Evolutionary conservation across 2,888 invertebrate species (phyloP).

Genomic region (Stenodema calcarata): DNA sequence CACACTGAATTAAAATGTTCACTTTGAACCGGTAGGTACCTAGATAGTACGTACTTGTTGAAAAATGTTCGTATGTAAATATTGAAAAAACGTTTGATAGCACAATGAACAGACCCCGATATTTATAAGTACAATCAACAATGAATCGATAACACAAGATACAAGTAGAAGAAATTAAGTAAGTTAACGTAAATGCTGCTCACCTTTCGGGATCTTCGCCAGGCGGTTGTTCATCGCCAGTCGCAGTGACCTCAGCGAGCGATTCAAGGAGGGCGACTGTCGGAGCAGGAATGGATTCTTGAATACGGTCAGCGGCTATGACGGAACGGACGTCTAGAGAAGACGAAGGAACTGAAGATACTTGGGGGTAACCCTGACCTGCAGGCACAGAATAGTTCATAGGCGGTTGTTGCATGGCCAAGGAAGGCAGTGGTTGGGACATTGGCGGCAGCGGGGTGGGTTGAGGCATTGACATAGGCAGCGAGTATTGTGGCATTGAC

Average conservation of each 20-base stretch:
- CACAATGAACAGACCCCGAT: too few relatives aligned
- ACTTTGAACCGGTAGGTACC: too few relatives aligned
- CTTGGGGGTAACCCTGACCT: conserved; percentile 34
- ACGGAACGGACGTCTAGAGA: conserved; percentile 40
- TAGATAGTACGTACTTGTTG: too few relatives aligned
- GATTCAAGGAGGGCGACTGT: conserved; percentile 61
- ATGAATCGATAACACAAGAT: too few relatives aligned
- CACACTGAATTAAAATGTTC: too few relatives aligned
- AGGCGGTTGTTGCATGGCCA: conserved; percentile 48
- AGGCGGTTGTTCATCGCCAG: conserved; percentile 61
- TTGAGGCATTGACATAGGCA: conserved; percentile 51
- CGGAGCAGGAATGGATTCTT: conserved; percentile 45
- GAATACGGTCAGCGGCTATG: conserved; percentile 35
- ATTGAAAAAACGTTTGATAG: too few relatives aligned
- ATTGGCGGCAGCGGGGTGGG: conserved; percentile 50
- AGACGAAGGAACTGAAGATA: conserved; percentile 45
- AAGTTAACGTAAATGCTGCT: conserved; percentile 50
- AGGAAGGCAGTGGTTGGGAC: conserved; percentile 46
- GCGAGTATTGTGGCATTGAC: conserved; percentile 50
- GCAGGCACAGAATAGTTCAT: conserved; percentile 49
- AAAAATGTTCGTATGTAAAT: too few relatives aligned
- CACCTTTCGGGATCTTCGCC: conserved; percentile 65
- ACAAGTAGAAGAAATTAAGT: too few relatives aligned
- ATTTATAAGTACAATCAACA: too few relatives aligned
- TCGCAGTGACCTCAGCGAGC: conserved; percentile 62